These are phyloP conservation scores for Dorcus hopei DNA, from an alignment of 2,888 invertebrate genomes.

Conservation along the genomic window DNA sequence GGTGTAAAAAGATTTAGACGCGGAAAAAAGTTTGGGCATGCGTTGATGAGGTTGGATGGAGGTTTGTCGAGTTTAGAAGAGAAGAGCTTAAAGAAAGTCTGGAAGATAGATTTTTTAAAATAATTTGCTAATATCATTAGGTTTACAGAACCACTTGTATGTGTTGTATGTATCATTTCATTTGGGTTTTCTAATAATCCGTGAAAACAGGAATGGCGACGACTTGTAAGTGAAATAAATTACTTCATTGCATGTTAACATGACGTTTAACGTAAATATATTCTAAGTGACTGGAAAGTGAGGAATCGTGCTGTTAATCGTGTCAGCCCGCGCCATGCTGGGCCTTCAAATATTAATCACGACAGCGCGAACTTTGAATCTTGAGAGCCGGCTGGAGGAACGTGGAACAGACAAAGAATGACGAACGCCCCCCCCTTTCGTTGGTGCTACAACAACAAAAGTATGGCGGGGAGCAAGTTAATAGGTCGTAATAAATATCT, in stretches of 20 bases:
- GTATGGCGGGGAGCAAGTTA: slow-evolving; percentile 13
- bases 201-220: background rate
- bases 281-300: slow-evolving; percentile 41
- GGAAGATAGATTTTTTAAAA: no score
- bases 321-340: slow-evolving; percentile 43
- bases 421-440: background rate
- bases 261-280: slow-evolving; percentile 38
- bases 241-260: slow-evolving; percentile 39
- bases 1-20: no score
- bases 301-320: slow-evolving; percentile 40
- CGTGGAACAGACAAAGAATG: slow-evolving; percentile 21
- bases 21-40: no score
- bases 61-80: no score
- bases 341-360: slow-evolving; percentile 38
- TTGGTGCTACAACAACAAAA: slow-evolving; percentile 7
- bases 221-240: slow-evolving; percentile 40
- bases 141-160: no score
- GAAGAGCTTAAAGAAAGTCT: no score
- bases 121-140: no score
- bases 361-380: background rate
- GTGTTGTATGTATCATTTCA: no score
- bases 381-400: slow-evolving; percentile 5
- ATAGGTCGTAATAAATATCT: slow-evolving; percentile 15
- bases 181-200: background rate
- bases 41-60: no score